Percentiles rank a stretch among this genome's conserved stretches.
phyloP scores from a whole-genome alignment of 2,797 vertebrate genomes.

The Acipenser ruthenus region DNA sequence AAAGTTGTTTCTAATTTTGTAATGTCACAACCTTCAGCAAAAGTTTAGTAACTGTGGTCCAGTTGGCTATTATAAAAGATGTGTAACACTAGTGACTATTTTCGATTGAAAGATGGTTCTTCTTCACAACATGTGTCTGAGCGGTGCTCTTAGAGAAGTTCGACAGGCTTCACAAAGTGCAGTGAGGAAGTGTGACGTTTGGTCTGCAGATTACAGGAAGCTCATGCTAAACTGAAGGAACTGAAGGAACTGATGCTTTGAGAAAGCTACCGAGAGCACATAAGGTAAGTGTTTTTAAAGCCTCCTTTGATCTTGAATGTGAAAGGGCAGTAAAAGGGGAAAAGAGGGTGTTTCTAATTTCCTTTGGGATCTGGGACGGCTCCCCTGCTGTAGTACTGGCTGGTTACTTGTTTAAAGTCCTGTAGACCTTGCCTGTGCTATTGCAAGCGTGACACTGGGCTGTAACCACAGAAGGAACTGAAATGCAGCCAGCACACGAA shows the following conservation, averaged over 20 bases:
- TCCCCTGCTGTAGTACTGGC: background rate
- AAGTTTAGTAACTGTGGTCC: too few species aligned
- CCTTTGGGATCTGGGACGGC: background rate
- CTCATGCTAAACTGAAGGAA: background rate
- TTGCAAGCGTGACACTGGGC: background rate
- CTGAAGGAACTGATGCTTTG: background rate
- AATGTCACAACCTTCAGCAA: too few species aligned
- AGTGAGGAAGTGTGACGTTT: conserved; percentile 18
- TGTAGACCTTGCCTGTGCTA: background rate
- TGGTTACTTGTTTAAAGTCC: background rate
- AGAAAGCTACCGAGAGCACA: conserved; percentile 2
- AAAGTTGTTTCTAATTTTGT: too few species aligned
- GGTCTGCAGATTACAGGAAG: conserved; percentile 16
- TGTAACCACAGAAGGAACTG: conserved; percentile 18
- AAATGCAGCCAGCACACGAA: conserved; percentile 1
- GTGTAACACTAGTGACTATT: too few species aligned
- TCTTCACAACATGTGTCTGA: background rate
- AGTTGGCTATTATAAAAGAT: too few species aligned
- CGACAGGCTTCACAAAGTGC: background rate
- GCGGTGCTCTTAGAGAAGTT: background rate
- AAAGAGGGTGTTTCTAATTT: background rate
- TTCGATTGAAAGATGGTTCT: background rate
- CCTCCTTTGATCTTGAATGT: background rate
- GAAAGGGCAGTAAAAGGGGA: background rate
- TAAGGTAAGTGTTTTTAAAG: conserved; percentile 11